Base-by-base conservation (phyloP, 2,888 invertebrate species). In the Epirrhoe alternata region DNA sequence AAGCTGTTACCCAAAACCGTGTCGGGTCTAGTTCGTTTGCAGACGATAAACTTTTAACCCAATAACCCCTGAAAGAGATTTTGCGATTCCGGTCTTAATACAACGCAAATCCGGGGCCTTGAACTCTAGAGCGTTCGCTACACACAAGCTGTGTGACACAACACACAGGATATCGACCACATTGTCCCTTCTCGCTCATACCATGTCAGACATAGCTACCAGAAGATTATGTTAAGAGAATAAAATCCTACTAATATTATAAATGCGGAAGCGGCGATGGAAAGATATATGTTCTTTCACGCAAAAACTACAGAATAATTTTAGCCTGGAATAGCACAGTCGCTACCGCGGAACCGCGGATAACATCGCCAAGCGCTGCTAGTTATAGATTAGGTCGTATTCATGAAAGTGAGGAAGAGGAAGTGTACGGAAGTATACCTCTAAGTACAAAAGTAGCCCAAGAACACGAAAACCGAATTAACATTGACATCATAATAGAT, bases 61-160 rank as follows among this genome's bases (percentile, higher is more conserved):
- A 52, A 68, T 68, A 68, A 64, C 57, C 47, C 42, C 52, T 49
- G 8, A 64, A 49, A 57, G 54, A 61, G 61, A 57, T 61, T 66
- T 52, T 47, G 60, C 42, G 51, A 45, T 47, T 56, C 31, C 51
- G 31, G 17, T 31, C 45, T 50, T 16, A 64, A 64, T 30, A 68
- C 60, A 60, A 33, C 47, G 52, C 60, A 50, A n/a, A 60, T 51
- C 63, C 52, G 49, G 61, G 12, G 51, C 64, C 65, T 55, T 61
- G 55, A 61, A 65, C 55, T 60, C 12, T n/a, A 24, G 6, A 38
- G 8, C 24, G 16, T n/a, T 5, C n/a, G 31, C 33, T 38, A 17
- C 38, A 51, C 7, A 38, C 24, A 24, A 24, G 24, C 3, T 24
- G 24, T 24, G 24, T 24, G 24, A 24, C 24, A 24, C 24, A 24